These are phyloP conservation scores for Podotricha telesiphe DNA, from an alignment of 2,888 invertebrate species.

Conservation along the genomic window DNA sequence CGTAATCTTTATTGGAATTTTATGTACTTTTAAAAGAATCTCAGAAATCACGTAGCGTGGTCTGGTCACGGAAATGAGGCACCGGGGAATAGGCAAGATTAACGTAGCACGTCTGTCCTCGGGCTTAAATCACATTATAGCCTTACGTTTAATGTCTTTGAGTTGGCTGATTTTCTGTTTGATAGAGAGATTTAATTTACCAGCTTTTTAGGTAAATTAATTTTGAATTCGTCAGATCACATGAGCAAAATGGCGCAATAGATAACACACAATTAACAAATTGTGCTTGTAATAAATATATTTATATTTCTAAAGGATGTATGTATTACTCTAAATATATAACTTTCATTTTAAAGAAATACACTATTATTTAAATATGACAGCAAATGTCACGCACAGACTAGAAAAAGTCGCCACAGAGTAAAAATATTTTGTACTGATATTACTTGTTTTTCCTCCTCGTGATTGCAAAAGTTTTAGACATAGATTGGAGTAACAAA, in stretches of 20 bases:
- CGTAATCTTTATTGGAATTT: conserved; percentile 27
- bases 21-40: conserved; percentile 43
- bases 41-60: conserved; percentile 69
- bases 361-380: neutral
- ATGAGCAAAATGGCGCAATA: neutral
- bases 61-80: conserved; percentile 62
- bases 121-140: conserved; percentile 76
- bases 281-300: too few species aligned
- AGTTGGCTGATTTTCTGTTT: conserved; percentile 53
- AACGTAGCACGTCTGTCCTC: conserved; percentile 75
- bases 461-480: conserved; percentile 73
- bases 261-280: too few species aligned
- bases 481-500: conserved; percentile 58
- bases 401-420: conserved; percentile 27
- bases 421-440: conserved; percentile 48
- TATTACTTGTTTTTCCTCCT: conserved; percentile 60
- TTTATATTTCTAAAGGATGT: too few species aligned
- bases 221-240: neutral
- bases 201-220: neutral
- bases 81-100: conserved; percentile 72
- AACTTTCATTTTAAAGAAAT: too few species aligned
- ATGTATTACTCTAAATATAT: too few species aligned
- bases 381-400: neutral
- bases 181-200: conserved; percentile 29
- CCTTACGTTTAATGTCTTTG: conserved; percentile 67